Conservation (phyloP, 2,888 invertebrate genomes). For the Magallana nippona region DNA sequence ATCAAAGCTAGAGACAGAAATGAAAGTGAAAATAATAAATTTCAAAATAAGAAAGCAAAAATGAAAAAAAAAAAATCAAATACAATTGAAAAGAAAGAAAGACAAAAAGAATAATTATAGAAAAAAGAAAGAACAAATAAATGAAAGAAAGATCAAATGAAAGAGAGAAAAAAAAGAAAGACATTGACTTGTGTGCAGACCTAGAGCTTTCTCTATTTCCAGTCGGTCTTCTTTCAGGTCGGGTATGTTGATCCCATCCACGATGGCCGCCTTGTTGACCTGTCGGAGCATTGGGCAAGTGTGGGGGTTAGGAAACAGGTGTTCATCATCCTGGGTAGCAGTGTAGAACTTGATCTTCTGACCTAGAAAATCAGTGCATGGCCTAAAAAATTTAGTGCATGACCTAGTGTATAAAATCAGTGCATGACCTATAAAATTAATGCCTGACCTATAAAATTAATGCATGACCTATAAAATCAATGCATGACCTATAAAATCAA, state of each 20-base stretch:
- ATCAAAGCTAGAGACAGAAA: too few relatives aligned
- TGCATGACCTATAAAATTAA: too few relatives aligned
- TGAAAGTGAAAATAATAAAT: too few relatives aligned
- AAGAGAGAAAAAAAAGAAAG: too few relatives aligned
- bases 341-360: constrained; percentile 13
- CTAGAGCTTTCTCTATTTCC: constrained; percentile 61
- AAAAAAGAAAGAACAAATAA: too few relatives aligned
- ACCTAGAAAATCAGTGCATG: neutral
- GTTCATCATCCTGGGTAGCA: constrained; percentile 52
- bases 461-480: too few relatives aligned
- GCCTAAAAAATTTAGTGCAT: neutral
- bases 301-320: constrained; percentile 66
- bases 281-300: constrained; percentile 65
- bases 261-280: constrained; percentile 66
- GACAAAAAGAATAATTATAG: too few relatives aligned
- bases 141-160: too few relatives aligned
- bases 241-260: constrained; percentile 66
- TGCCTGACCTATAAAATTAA: too few relatives aligned
- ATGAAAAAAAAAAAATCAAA: too few relatives aligned
- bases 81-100: too few relatives aligned
- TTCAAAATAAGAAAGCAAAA: neutral
- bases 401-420: neutral
- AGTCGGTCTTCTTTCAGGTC: constrained; percentile 61
- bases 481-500: too few relatives aligned
- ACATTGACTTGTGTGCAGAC: constrained; percentile 50